Percentiles rank a stretch among this genome's conserved stretches.
phyloP scores from a whole-genome alignment of 2,797 vertebrate genomes.

The Sus cebifrons region DNA sequence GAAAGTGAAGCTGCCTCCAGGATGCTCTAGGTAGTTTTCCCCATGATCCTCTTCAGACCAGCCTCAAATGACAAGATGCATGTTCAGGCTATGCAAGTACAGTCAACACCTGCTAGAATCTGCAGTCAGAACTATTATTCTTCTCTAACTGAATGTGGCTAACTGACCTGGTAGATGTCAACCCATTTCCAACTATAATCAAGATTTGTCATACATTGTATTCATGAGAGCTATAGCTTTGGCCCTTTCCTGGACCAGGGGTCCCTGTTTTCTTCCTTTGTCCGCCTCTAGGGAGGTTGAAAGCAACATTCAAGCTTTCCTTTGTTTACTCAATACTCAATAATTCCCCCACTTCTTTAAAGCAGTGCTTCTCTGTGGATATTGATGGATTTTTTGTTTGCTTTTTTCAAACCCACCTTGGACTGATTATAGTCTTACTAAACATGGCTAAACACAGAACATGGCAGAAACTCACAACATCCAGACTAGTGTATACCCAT shows the following conservation, averaged over 20 bases:
- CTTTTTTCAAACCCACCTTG: constrained; percentile 13
- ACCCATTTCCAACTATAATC: neutral
- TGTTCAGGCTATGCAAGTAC: neutral
- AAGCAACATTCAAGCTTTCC: neutral
- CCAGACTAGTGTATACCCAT: neutral
- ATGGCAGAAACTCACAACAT: neutral
- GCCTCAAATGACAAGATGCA: neutral
- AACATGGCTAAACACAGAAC: neutral
- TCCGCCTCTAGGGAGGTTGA: neutral
- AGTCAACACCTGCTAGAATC: neutral
- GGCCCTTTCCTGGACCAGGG: neutral
- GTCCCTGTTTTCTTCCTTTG: neutral
- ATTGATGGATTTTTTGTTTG: neutral
- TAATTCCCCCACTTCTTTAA: neutral
- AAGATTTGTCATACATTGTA: neutral
- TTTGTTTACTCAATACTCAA: neutral
- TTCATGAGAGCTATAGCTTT: neutral
- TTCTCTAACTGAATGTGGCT: neutral
- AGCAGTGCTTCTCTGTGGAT: neutral
- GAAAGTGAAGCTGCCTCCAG: neutral
- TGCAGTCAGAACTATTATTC: neutral
- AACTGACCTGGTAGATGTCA: neutral
- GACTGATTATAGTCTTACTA: neutral
- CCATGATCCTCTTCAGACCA: neutral
- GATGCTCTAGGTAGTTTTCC: neutral